Base-by-base conservation (phyloP, 2,888 invertebrate genomes). In the Thymelicus sylvestris region DNA sequence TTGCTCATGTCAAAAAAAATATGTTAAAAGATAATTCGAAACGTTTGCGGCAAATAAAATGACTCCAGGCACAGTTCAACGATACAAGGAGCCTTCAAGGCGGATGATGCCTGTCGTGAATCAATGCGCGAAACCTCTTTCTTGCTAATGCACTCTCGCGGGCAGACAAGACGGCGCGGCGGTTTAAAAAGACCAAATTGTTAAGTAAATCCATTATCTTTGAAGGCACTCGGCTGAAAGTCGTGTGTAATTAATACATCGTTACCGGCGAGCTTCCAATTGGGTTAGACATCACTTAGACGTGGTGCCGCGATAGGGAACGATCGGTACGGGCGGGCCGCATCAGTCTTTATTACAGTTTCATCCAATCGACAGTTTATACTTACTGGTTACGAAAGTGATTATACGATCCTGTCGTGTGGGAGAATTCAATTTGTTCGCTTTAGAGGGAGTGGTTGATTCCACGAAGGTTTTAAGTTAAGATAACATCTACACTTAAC, bases 391-490 rank as follows among this genome's bases (percentile, higher is more conserved):
- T 79, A 79, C 79, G 79, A 80, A 81, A 83, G 81, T 81, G 82
- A 87, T 86, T 85, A 83, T 39, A 69, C 78, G 77, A 44, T 12
- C 55, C 44, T 47, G 55, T 80, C 80, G 79, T 82, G 82, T 77
- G 81, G 77, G 83, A 76, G 80, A 85, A 89, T 89, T 90, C 87
- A 90, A 91, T 91, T 89, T 87, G 85, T 84, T 83, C 80, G 83
- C 80, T 83, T 80, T 83, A 79, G 81, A 83, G 83, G 84, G 88
- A 86, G 88, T 84, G 86, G 83, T 80, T 77, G 79, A 79, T 84
- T 83, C 83, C 81, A 79, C 80, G 79, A 77, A 80, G 83, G 83
- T 82, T 70, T 87, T 86, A 83, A 78, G 80, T 80, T 78, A 77
- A 80, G 89, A 91, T 91, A 86, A 80, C 79, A 91, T 91, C 90